A percentile compares a stretch with the other conserved stretches of the same genome.
Evolutionary conservation across 2,888 invertebrate genomes (phyloP).

Genomic region (Limulus polyphemus): DNA sequence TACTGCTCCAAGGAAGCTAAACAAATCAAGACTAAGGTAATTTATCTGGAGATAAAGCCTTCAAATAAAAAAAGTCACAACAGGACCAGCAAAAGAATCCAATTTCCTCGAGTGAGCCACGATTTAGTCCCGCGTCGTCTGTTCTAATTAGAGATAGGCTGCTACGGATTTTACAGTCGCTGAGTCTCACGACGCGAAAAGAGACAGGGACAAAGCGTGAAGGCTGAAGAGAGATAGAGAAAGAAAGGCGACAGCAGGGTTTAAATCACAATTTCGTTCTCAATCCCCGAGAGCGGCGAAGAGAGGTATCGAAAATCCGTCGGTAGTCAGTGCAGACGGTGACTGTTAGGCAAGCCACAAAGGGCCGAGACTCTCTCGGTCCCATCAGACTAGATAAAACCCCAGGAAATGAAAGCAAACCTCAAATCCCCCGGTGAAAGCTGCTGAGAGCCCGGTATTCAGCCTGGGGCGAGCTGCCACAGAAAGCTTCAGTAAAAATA

Average conservation of each 20-base stretch:
- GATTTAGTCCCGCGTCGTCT: too few species aligned
- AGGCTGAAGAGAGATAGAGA: neutral
- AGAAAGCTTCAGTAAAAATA: conserved; percentile 4
- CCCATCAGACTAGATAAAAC: conserved; percentile 20
- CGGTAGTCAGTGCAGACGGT: conserved; percentile 2
- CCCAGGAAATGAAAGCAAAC: conserved; percentile 24
- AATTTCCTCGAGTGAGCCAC: too few species aligned
- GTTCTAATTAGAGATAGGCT: neutral
- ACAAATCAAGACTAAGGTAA: too few species aligned
- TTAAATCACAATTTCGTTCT: neutral
- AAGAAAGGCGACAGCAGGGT: conserved; percentile 1
- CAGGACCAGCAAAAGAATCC: too few species aligned
- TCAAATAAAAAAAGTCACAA: too few species aligned
- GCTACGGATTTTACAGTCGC: neutral
- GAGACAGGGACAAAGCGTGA: neutral
- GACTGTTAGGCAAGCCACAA: conserved; percentile 19
- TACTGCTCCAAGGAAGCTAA: too few species aligned
- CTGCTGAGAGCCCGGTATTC: conserved; percentile 1
- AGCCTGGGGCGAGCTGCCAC: neutral
- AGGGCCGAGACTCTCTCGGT: conserved; percentile 18
- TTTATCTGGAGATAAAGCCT: too few species aligned
- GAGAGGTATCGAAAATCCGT: conserved; percentile 5
- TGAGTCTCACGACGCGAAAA: neutral
- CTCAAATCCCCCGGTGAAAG: conserved; percentile 19
- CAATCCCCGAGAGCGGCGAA: neutral